These are phyloP conservation scores for Mycogona germanica DNA, from an alignment of 2,888 invertebrate species.

Conservation along the genomic window DNA sequence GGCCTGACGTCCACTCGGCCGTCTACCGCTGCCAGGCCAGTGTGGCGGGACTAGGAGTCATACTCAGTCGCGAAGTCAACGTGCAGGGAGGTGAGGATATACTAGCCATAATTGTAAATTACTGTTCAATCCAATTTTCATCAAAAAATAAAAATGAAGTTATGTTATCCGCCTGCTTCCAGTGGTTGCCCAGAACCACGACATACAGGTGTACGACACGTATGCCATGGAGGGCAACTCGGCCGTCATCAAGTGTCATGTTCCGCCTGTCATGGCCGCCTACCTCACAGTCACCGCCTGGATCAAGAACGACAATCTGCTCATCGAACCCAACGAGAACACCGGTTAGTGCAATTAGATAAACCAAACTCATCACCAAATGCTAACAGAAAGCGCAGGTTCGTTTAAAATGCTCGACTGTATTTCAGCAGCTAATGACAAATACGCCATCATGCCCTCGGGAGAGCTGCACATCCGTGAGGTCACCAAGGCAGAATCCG, in stretches of 20 bases:
- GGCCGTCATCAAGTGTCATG: constrained; percentile 13
- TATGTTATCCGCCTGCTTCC: too few species aligned
- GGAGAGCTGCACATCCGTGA: constrained; percentile 16
- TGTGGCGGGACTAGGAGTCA: constrained; percentile 29
- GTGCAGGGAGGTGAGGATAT: constrained; percentile 30
- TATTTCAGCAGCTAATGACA: constrained; percentile 3
- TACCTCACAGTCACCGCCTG: constrained; percentile 9
- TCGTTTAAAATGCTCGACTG: too few species aligned
- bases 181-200: constrained; percentile 12
- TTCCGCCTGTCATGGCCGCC: constrained; percentile 8
- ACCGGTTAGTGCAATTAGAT: background rate
- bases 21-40: constrained; percentile 30
- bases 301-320: constrained; percentile 17
- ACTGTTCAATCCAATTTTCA: too few species aligned
- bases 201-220: constrained; percentile 14
- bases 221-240: constrained; percentile 15
- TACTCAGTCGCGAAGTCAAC: constrained; percentile 29
- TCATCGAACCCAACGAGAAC: constrained; percentile 8
- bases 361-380: too few species aligned
- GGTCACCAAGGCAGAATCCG: background rate
- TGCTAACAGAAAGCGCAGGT: too few species aligned
- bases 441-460: constrained; percentile 12
- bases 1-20: constrained; percentile 27
- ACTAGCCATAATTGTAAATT: constrained; percentile 2
- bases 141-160: too few species aligned